Evolutionary conservation across 2,113 vertebrate genomes (phyloP), one percentile per base, ranked within the genome.

Genomic region (Dipodomys spectabilis): DNA sequence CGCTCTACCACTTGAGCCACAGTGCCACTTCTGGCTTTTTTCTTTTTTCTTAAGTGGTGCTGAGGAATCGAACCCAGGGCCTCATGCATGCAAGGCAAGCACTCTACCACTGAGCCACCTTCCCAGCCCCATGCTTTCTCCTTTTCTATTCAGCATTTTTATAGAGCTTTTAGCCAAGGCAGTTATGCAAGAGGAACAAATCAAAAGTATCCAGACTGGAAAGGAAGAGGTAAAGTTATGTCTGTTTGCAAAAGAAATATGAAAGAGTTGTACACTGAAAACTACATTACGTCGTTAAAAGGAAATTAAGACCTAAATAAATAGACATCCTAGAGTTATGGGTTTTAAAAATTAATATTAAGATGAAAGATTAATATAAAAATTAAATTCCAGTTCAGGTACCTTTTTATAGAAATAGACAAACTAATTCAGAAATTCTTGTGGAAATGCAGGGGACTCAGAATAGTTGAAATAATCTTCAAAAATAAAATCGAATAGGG

Each of bases 301-400:
- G 12, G 71, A 88, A 93, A 45, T 69, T 45, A 75, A 93, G 27
- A 73, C 71, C 11, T 80, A 80, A 91, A 75, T 82, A 78, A 91
- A 25, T 82, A 62, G 39, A 77, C 7, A 62, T 74, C 5, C 25
- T 39, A 65, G 44, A 22, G 64, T 93, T 27, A 86, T 57, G 45
- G 35, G 75, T 68, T 80, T 53, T 57, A 86, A 92, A 67, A 69
- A 20, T 44, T 72, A 49, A 49, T 49, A n/a, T 72, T 87, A 82
- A 82, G 39, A 39, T 82, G 6, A 16, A 15, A 87, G 6, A 23
- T 78, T 78, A 23, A 87, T 53, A 10, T n/a, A 39, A 1, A 13
- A 45, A 69, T 35, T 69, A 12, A 69, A 0, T 83, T 30, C 71
- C 30, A n/a, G 0, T 60, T 9, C 45, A 81, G 32, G 23, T 91